Evolutionary conservation across 2,888 invertebrate genomes (phyloP), one percentile per base, ranked within the genome.

Genomic region (Gasteruption jaculator): DNA sequence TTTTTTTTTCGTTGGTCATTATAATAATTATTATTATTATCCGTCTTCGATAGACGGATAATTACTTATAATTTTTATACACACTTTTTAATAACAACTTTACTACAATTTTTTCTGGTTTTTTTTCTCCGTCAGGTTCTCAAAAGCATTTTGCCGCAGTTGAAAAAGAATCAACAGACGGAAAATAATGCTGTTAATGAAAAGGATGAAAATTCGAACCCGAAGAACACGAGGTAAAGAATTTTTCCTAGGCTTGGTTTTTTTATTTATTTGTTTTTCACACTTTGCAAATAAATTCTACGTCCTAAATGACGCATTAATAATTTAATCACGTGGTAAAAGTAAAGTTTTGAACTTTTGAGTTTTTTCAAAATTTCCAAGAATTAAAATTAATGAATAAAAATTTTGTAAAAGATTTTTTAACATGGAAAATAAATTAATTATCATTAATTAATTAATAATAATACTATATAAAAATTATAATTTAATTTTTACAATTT

Each of bases 71-170:
- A n/a, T n/a, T n/a, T n/a, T n/a, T n/a, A n/a, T n/a, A n/a, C n/a
- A n/a, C n/a, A n/a, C n/a, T n/a, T n/a, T n/a, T n/a, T n/a, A n/a
- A n/a, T n/a, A n/a, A n/a, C n/a, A 33, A 11, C 11, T 14, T 30
- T 30, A 11, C 12, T 11, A 4, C 3, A 20, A 31, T 1, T 30
- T 7, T 24, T 18, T 16, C 22, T 11, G 5, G 20, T 30, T n/a
- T 42, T 12, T 26, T 19, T 12, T 46, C n/a, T n/a, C 2, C 5
- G 49, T 1, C 33, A 66, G 68, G 63, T 68, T 40, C 54, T 68
- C 22, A 69, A 66, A 46, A 66, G 61, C 59, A 69, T 69, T 63
- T 63, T 69, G 32, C 68, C 69, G 50, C 66, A 65, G 53, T 58
- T 69, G 58, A 65, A 66, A 43, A 61, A 52, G 35, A 52, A 57